Conservation (phyloP, 2,113 vertebrate genomes). For the Telmatochromis sp. region DNA sequence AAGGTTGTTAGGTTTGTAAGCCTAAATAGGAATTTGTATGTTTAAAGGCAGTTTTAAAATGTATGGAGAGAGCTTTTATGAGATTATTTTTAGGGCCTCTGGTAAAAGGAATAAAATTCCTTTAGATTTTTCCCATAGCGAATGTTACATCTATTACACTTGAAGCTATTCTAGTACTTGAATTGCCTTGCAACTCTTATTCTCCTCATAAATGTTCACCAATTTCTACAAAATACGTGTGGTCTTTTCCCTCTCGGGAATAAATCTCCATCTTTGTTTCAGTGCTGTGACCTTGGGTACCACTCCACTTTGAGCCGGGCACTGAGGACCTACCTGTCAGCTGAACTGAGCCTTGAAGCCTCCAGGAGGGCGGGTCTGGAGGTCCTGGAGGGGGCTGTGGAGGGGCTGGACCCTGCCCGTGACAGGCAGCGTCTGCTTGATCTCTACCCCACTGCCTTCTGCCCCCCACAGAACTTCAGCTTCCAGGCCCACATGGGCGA, state of each 20-base stretch:
- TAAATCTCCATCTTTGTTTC: neutral
- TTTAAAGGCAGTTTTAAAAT: neutral
- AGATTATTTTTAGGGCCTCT: neutral
- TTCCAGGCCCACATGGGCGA: conserved; percentile 98
- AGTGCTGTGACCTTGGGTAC: conserved; percentile 98
- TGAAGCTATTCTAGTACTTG: neutral
- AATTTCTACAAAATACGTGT: neutral
- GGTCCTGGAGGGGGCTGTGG: conserved; percentile 96
- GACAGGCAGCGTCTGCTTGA: conserved; percentile 97
- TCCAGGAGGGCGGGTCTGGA: conserved; percentile 94
- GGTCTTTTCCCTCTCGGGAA: neutral
- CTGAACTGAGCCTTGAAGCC: conserved; percentile 95
- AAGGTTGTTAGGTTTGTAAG: neutral
- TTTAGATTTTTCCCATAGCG: neutral
- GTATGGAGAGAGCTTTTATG: neutral
- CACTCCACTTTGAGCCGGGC: conserved; percentile 95
- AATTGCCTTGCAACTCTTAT: neutral
- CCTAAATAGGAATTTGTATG: neutral
- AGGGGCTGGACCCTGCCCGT: conserved; percentile 90
- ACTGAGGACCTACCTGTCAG: conserved; percentile 92
- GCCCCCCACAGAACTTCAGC: conserved; percentile 89
- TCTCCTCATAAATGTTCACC: neutral
- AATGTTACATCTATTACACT: neutral
- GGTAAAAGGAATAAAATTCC: neutral
- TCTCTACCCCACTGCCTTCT: conserved; percentile 92